Evolutionary conservation across 2,113 vertebrate genomes (phyloP), one percentile per base, ranked within the genome.

Genomic region (Dendropsophus ebraccatus): DNA sequence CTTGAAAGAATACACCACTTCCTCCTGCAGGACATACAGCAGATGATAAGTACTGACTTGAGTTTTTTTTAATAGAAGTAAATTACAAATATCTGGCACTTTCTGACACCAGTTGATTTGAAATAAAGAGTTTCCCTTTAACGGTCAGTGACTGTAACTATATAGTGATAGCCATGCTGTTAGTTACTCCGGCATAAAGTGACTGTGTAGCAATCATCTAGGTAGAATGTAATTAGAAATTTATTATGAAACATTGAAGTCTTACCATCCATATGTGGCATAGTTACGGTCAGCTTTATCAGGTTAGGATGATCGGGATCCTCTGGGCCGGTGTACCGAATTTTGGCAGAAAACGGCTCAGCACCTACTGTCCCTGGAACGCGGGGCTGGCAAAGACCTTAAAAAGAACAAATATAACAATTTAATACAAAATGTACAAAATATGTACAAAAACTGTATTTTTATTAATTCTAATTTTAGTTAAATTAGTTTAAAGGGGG

Each of bases 201-300:
- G 17, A 45, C 23, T 3, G 73, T 25, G 28, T 32, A 65, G 12
- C 2, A 65, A 65, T 30, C 12, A 65, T 5, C 14, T 16, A 17
- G 13, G 62, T 5, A 30, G 13, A 67, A 32, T 6, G 1, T 32
- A 32, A 67, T 19, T 5, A 67, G 30, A 32, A 7, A 35, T 67
- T 65, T 13, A 12, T 65, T 8, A 30, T 0, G 5, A 56, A 58
- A 58, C 35, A 50, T 56, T 0, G 11, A 17, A 69, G 58, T 10
- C 89, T 90, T 86, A 95, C 95, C 94, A 73, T 95, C 95, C 92
- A 94, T 93, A 89, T 96, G 94, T 70, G 94, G 94, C 93, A 96
- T 94, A 54, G 90, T 94, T 84, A 96, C 87, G 1, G 90, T 96
- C 54, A 95, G 89, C 84, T 91, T 92, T 86, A 95, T 93, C 85